These are phyloP conservation scores for Catamblyrhynchus diadema DNA, from an alignment of 2,797 vertebrate species.

Conservation along the genomic window DNA sequence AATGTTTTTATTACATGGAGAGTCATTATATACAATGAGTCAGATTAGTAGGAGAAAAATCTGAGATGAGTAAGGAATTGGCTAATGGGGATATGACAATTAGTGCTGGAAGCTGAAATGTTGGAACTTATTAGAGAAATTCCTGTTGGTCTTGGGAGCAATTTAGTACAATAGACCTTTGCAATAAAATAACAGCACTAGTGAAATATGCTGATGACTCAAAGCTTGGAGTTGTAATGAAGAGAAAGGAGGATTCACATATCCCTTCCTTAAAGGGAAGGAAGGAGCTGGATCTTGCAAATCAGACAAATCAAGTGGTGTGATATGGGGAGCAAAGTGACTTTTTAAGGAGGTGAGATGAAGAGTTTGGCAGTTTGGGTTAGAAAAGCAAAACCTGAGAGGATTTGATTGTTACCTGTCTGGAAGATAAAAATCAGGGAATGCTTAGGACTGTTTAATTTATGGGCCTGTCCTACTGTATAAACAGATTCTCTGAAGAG, in stretches of 20 bases:
- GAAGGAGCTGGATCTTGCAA: neutral
- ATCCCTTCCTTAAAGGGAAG: neutral
- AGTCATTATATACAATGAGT: neutral
- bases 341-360: neutral
- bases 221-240: neutral
- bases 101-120: neutral
- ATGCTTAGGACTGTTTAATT: neutral
- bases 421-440: neutral
- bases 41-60: neutral
- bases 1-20: neutral
- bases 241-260: neutral
- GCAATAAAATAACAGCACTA: neutral
- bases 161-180: neutral
- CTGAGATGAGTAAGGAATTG: slow-evolving; percentile 21
- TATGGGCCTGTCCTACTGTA: neutral
- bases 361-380: neutral
- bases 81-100: neutral
- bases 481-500: neutral
- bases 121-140: neutral
- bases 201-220: slow-evolving; percentile 7
- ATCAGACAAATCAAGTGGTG: neutral
- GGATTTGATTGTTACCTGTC: neutral
- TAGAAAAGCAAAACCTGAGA: neutral
- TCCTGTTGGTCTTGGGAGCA: neutral
- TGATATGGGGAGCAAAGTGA: neutral